phyloP scores from a whole-genome alignment of 2,797 vertebrate genomes.

The Phalloptychus januarius region DNA sequence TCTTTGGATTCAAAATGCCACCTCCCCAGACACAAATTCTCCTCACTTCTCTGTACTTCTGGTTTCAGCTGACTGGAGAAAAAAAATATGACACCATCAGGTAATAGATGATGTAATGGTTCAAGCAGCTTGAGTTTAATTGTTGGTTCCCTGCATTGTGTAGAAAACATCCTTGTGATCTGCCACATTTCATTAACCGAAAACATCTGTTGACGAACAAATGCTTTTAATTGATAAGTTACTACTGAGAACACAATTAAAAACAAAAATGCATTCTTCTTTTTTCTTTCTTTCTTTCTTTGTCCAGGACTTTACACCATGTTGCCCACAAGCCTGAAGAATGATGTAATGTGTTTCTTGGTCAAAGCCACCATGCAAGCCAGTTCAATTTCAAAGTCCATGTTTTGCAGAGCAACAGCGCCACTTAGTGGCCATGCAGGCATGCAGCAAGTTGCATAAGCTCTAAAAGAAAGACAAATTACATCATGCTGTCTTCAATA shows the following conservation, averaged over 20 bases:
- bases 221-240: conserved; percentile 12
- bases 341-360: conserved; percentile 74
- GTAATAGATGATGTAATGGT: conserved; percentile 70
- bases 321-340: conserved; percentile 34
- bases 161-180: neutral
- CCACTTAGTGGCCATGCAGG: conserved; percentile 68
- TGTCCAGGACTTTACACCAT: conserved; percentile 19
- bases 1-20: conserved; percentile 71
- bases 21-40: conserved; percentile 66
- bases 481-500: conserved; percentile 57
- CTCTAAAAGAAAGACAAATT: conserved; percentile 48
- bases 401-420: conserved; percentile 69
- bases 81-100: conserved; percentile 56
- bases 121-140: conserved; percentile 40
- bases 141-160: conserved; percentile 34
- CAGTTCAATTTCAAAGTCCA: conserved; percentile 32
- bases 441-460: conserved; percentile 64
- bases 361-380: conserved; percentile 64
- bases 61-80: conserved; percentile 61
- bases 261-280: neutral
- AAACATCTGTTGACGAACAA: conserved; percentile 16
- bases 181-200: neutral
- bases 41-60: conserved; percentile 61
- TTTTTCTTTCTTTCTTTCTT: neutral
- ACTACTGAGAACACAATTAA: conserved; percentile 9